Base-by-base conservation (phyloP, 2,888 invertebrate species). In the Pogonocherus hispidulus region DNA sequence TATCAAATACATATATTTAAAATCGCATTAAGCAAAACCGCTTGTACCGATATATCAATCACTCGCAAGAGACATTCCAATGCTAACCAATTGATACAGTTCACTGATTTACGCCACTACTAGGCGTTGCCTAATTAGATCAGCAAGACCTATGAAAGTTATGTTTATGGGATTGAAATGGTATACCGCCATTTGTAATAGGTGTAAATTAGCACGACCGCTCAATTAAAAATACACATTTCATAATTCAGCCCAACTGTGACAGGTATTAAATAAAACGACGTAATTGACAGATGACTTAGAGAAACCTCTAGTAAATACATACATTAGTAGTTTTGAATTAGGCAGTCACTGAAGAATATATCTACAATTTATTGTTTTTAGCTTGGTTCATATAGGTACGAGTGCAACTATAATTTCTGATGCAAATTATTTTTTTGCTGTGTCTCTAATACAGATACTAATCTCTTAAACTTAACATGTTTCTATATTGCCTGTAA, bases 91-190 rank as follows among this genome's bases (percentile, higher is more conserved):
- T 55, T 41, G 55, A 56, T 56, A 41, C 20, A 56, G 56, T 44
- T 56, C 41, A 56, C 41, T 44, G 56, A 56, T 56, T 41, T 56
- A 56, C 20, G 20, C 27, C 41, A 41, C 56, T 41, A 56, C 41
- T 37, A 56, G 56, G 56, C 44, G 56, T 41, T 56, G 41, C 41
- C 41, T 56, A 56, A 56, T 56, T 41, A 56, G 54, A 32, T 37
- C 9, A 35, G 41, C 56, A 22, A 56, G 56, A 44, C 56, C 44
- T 44, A 41, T 44, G 56, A 56, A 56, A 56, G 56, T 56, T 56
- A 56, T 56, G 56, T 41, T 37, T 56, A 44, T 44, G 56, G 18
- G 19, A 35, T 37, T 41, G 55, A 55, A 55, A 55, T 19, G n/a
- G 19, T 56, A 56, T 19, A 56, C 19, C 56, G 41, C 11, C 20